These are phyloP conservation scores for Tragelaphus oryx DNA, from an alignment of 2,797 vertebrate genomes.

Conservation along the genomic window DNA sequence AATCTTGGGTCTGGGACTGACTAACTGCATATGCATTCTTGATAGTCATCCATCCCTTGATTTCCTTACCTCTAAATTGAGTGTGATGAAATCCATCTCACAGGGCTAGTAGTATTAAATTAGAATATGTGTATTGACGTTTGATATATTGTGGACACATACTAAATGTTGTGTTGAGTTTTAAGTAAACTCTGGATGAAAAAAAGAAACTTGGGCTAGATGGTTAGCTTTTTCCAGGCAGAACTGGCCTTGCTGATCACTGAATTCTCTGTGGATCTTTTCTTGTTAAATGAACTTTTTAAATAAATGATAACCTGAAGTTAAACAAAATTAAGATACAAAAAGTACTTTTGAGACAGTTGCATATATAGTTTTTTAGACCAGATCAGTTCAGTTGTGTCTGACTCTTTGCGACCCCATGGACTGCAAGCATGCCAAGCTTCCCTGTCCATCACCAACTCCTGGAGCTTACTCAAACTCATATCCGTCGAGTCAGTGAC, in stretches of 20 bases:
- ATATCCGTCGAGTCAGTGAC: rapidly evolving
- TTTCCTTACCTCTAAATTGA: neutral
- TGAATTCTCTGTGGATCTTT: slow-evolving; percentile 15
- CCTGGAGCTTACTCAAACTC: neutral
- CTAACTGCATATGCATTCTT: neutral
- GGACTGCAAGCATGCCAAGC: neutral
- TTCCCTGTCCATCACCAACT: neutral
- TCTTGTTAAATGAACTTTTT: slow-evolving; percentile 31
- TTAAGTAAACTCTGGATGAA: neutral
- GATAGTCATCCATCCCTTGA: neutral
- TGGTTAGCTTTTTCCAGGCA: neutral
- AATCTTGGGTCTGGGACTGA: neutral
- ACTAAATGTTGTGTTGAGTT: neutral
- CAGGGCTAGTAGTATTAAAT: neutral
- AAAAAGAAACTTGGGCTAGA: neutral
- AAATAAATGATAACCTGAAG: neutral
- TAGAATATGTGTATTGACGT: neutral
- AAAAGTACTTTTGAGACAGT: neutral
- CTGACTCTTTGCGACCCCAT: neutral
- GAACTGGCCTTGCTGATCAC: neutral
- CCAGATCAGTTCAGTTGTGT: neutral
- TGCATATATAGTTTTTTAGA: neutral
- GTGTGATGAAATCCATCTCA: neutral
- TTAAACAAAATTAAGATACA: neutral
- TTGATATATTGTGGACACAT: neutral